Conservation (phyloP, 2,888 invertebrate species). For the Stomorhina lunata region DNA sequence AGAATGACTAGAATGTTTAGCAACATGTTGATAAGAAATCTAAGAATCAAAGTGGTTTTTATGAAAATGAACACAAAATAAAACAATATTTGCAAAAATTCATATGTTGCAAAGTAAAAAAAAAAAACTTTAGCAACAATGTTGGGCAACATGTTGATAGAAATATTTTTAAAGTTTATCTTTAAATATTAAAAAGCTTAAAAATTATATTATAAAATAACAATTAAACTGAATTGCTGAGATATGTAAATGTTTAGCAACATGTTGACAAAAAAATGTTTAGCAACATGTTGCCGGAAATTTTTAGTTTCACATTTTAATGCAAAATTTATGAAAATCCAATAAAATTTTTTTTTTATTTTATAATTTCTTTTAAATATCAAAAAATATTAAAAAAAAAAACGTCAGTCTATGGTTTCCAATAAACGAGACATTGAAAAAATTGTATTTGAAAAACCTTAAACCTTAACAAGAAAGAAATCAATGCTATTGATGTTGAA, state of each 20-base stretch:
- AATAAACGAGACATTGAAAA: constrained; percentile 19
- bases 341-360: background rate
- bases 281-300: background rate
- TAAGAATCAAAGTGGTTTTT: no score
- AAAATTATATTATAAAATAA: no score
- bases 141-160: background rate
- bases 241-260: no score
- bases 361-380: no score
- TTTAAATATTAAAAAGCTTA: background rate
- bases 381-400: no score
- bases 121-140: no score
- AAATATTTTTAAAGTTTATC: background rate
- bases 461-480: constrained; percentile 13
- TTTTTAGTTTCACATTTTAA: background rate
- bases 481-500: constrained; percentile 25
- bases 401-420: constrained; percentile 13
- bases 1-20: no score
- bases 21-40: background rate
- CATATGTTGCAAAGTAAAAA: no score
- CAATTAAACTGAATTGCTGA: no score
- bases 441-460: background rate
- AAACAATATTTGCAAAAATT: no score
- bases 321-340: background rate
- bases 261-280: background rate
- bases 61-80: no score